Percentiles rank a stretch among this genome's conserved stretches.
Conservation (phyloP, 2,888 invertebrate genomes). For the Euzophera pinguis region DNA sequence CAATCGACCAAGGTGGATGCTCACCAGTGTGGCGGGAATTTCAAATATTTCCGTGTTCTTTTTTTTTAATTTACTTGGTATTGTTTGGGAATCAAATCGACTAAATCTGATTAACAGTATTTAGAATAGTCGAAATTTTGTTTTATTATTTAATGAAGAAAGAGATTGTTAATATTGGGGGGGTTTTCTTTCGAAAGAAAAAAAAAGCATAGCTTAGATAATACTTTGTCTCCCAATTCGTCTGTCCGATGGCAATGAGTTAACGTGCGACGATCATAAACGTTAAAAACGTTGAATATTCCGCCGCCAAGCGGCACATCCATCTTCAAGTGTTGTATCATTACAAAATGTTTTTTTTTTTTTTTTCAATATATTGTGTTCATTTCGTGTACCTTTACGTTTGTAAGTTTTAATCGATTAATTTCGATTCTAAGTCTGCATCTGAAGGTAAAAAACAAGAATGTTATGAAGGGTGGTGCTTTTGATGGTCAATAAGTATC, state of each 20-base stretch:
- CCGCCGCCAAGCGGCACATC: not conserved
- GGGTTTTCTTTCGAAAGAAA: no score
- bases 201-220: no score
- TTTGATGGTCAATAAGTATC: not conserved
- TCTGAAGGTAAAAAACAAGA: not conserved
- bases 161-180: no score
- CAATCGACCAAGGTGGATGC: not conserved
- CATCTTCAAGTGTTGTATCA: conserved; percentile 3
- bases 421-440: conserved; percentile 10
- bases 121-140: no score
- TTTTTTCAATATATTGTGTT: conserved; percentile 17
- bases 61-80: not conserved
- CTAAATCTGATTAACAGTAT: no score
- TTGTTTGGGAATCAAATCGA: no score
- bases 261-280: no score
- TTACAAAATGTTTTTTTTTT: conserved; percentile 15
- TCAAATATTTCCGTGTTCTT: not conserved
- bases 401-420: conserved; percentile 18
- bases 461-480: conserved; percentile 5
- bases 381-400: conserved; percentile 18
- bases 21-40: not conserved
- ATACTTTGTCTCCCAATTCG: no score
- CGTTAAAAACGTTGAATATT: not conserved
- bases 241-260: no score
- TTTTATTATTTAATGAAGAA: no score